These are phyloP conservation scores for Varroa destructor DNA, from an alignment of 1,140 invertebrate genomes.

Conservation along the genomic window DNA sequence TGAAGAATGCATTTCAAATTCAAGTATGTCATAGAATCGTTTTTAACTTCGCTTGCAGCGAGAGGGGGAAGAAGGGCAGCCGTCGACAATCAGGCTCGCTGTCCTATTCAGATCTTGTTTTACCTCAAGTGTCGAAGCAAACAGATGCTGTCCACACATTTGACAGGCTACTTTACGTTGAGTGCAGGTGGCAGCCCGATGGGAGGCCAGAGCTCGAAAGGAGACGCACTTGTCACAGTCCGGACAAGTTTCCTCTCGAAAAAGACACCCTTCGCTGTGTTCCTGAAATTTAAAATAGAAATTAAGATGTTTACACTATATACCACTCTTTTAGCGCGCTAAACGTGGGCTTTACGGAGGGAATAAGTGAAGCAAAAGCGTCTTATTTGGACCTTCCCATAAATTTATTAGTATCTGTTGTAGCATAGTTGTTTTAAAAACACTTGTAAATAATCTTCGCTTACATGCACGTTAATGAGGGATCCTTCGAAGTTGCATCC, in stretches of 20 bases:
- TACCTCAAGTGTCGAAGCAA: constrained; percentile 13
- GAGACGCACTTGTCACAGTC: constrained; percentile 21
- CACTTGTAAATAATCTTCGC: background rate
- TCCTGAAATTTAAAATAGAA: constrained; percentile 12
- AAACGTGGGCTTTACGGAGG: too few species aligned
- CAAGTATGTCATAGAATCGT: too few species aligned
- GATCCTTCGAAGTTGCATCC: constrained; percentile 20
- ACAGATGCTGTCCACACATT: background rate
- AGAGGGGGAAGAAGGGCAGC: too few species aligned
- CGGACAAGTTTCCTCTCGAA: constrained; percentile 3
- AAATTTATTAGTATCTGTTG: background rate
- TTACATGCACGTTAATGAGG: background rate
- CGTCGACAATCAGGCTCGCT: too few species aligned
- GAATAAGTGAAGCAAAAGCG: too few species aligned
- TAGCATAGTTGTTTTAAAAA: background rate
- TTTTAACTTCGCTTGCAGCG: too few species aligned
- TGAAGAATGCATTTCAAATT: too few species aligned
- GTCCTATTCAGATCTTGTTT: background rate
- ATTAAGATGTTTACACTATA: background rate
- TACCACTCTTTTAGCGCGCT: background rate
- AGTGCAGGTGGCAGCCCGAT: background rate
- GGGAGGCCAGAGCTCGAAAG: constrained; percentile 11
- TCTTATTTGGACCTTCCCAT: background rate
- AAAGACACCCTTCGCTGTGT: background rate
- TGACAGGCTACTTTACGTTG: constrained; percentile 11